These are phyloP conservation scores for Spodoptera frugiperda DNA, from an alignment of 1,140 invertebrate genomes.

Conservation along the genomic window DNA sequence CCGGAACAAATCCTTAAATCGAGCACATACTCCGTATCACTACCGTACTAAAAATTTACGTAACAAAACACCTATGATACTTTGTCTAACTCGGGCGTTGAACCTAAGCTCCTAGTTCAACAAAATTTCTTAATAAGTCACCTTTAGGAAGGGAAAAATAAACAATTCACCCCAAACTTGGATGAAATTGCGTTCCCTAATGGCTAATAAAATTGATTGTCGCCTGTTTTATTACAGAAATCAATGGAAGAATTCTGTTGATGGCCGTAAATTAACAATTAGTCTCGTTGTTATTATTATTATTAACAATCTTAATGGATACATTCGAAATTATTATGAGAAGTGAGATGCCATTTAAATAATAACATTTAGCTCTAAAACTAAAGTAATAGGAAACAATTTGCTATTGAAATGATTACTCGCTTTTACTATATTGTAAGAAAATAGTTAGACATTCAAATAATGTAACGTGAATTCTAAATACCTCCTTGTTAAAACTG, in stretches of 20 bases:
- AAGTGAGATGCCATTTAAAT: too few relatives aligned
- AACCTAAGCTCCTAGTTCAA: neutral
- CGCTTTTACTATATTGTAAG: too few relatives aligned
- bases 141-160: constrained; percentile 5
- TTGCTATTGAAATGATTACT: too few relatives aligned
- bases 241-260: constrained; percentile 34
- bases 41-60: too few relatives aligned
- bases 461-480: too few relatives aligned
- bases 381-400: too few relatives aligned
- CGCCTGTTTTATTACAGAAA: constrained; percentile 44
- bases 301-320: constrained; percentile 1
- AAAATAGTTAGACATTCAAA: too few relatives aligned
- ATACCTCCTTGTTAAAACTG: too few relatives aligned
- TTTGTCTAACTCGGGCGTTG: neutral
- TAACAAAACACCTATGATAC: too few relatives aligned
- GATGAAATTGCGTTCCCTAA: constrained; percentile 41
- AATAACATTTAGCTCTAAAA: too few relatives aligned
- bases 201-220: constrained; percentile 45
- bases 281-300: constrained; percentile 2
- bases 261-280: constrained; percentile 35
- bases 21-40: too few relatives aligned
- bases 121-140: constrained; percentile 6
- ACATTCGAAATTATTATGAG: neutral
- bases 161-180: constrained; percentile 3
- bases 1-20: too few relatives aligned